phyloP scores from a whole-genome alignment of 2,888 invertebrate genomes.

The Saturnia japonica region DNA sequence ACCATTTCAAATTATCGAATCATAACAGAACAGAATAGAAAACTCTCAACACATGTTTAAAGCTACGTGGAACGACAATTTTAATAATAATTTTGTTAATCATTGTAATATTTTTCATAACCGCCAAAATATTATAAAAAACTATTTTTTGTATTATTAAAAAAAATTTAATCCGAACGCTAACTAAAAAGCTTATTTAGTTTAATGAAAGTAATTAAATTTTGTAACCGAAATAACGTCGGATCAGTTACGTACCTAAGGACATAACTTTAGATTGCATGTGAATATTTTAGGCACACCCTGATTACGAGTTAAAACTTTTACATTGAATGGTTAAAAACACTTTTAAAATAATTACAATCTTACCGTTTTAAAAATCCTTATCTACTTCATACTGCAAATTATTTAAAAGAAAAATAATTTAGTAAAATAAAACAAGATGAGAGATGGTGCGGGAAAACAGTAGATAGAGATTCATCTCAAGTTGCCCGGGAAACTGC shows the following conservation, averaged over 20 bases:
- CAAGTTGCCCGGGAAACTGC: constrained; percentile 55
- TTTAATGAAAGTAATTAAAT: not conserved
- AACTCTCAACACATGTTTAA: not conserved
- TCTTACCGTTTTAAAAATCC: constrained; percentile 23
- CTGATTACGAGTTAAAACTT: constrained; percentile 20
- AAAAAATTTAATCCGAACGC: not conserved
- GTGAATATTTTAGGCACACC: constrained; percentile 51
- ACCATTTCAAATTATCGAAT: not conserved
- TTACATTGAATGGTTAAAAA: not conserved
- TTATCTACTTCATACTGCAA: constrained; percentile 7
- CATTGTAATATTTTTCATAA: not conserved
- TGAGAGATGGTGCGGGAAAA: constrained; percentile 56
- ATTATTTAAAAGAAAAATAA: constrained; percentile 25
- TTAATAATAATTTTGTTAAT: not conserved
- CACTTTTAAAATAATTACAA: constrained; percentile 1
- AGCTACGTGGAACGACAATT: not conserved
- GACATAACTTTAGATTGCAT: constrained; percentile 49
- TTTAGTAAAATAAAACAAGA: constrained; percentile 48
- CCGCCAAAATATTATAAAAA: not conserved
- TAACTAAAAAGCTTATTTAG: not conserved
- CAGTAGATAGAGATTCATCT: constrained; percentile 59
- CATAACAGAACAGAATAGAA: not conserved
- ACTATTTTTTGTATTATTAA: too few species aligned
- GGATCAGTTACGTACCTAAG: constrained; percentile 34
- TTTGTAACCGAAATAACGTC: not conserved